Evolutionary conservation across 1,140 invertebrate species (phyloP).

Genomic region (Colletes latitarsis): DNA sequence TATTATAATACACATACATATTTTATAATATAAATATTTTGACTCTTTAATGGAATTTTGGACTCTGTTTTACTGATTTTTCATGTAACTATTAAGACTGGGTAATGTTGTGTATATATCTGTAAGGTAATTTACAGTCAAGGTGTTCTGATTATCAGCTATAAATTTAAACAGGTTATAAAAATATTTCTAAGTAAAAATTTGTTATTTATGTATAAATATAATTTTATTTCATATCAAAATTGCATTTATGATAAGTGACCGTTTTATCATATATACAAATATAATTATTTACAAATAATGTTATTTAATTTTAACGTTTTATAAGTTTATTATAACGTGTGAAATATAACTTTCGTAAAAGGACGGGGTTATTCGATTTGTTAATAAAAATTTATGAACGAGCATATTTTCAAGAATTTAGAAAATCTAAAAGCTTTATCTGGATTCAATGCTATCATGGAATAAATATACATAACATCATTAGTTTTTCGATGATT

Average conservation of each 20-base stretch:
- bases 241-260: conserved; percentile 17
- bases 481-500: conserved; percentile 41
- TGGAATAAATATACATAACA: conserved; percentile 35
- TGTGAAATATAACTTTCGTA: not conserved
- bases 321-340: conserved; percentile 13
- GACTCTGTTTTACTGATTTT: conserved; percentile 29
- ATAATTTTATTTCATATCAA: conserved; percentile 26
- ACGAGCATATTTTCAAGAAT: not conserved
- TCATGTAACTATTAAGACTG: conserved; percentile 39
- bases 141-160: conserved; percentile 7
- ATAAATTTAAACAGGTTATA: conserved; percentile 18
- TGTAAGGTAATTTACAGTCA: conserved; percentile 27
- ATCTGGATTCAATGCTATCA: conserved; percentile 60
- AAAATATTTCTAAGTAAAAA: conserved; percentile 18
- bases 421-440: conserved; percentile 1
- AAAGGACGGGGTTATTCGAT: not conserved
- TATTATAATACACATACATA: conserved; percentile 23
- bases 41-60: conserved; percentile 25
- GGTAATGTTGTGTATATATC: conserved; percentile 28
- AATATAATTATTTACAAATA: conserved; percentile 15
- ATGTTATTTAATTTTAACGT: not conserved
- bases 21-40: conserved; percentile 34
- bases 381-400: not conserved
- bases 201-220: conserved; percentile 20
- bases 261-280: conserved; percentile 3